Conservation (phyloP, 2,888 invertebrate genomes). For the Chironomus riparius region DNA sequence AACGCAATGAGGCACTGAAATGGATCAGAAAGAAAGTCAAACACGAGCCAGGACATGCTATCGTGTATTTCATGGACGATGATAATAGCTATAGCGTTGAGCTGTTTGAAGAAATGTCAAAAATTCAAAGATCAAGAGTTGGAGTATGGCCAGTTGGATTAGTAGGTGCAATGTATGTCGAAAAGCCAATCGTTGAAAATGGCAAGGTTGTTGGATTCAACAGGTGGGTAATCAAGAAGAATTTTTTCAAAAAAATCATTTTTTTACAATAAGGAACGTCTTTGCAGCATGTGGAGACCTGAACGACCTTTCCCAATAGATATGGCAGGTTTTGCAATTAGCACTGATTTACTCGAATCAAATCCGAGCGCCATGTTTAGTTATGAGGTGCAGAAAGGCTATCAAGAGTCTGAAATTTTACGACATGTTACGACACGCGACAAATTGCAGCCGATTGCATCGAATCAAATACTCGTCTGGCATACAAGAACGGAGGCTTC, state of each 20-base stretch:
- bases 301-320: slow-evolving; percentile 91
- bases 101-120: slow-evolving; percentile 82
- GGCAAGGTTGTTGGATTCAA: slow-evolving; percentile 49
- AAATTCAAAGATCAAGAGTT: slow-evolving; percentile 58
- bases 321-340: slow-evolving; percentile 95
- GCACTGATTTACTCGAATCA: slow-evolving; percentile 60
- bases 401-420: slow-evolving; percentile 79
- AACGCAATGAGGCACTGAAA: slow-evolving; percentile 74
- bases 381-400: slow-evolving; percentile 77
- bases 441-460: slow-evolving; percentile 83
- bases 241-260: no score
- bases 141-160: slow-evolving; percentile 95
- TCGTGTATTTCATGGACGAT: slow-evolving; percentile 95
- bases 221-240: slow-evolving; percentile 22
- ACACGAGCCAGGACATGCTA: slow-evolving; percentile 44
- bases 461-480: slow-evolving; percentile 95
- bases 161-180: slow-evolving; percentile 89
- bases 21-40: slow-evolving; percentile 65
- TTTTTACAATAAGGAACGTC: not conserved
- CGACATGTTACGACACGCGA: slow-evolving; percentile 60
- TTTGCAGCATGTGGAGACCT: slow-evolving; percentile 70
- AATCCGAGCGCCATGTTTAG: slow-evolving; percentile 70
- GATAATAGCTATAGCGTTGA: slow-evolving; percentile 89
- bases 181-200: slow-evolving; percentile 69
- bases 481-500: slow-evolving; percentile 93